Base-by-base conservation (phyloP, 1,140 invertebrate species). In the Microplitis demolitor region DNA sequence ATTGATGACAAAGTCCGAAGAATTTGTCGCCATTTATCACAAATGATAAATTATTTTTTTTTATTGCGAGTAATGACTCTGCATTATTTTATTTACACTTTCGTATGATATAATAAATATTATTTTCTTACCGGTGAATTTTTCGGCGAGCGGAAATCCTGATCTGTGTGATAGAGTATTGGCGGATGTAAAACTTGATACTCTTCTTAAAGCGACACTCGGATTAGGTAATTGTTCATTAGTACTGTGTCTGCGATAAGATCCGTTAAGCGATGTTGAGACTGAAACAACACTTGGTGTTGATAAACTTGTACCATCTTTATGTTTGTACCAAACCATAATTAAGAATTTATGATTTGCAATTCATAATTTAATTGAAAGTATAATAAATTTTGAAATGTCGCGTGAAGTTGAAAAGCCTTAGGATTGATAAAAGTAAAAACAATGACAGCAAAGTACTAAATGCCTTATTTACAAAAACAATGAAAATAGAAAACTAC, bases 111-210 rank as follows among this genome's bases (percentile, higher is more conserved):
- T 50, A 50, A 50, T 50, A 50, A 50, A 24, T 24, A 24, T 24
- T 24, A 24, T 24, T 24, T 24, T 24, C 39, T 90, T 88, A 95
- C 95, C 95, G 93, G 96, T 94, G 87, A 96, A 96, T 87, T 94
- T 95, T 87, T 96, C 93, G 81, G 93, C 94, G 53, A 93, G 88
- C 81, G 92, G 91, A 86, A 93, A 24, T 6, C 4, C 3, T 4
- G 16, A 16, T 24, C 35, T 37, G 4, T 60, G 33, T 39, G 4
- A 8, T 8, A 58, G 5, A 24, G 56, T 89, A 77, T 90, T 91
- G 74, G 94, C 93, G 70, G 94, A 86, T 31, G 92, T 94, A 50
- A 96, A 89, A 51, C 93, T 95, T 24, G 94, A 93, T 16, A 96
- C 93, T 87, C 95, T 95, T 74, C 94, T 90, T 4, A 96, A 85